Evolutionary conservation across 92 coral and sea anemone genomes (phyloP), one percentile per base, ranked within the genome.

Genomic region (Zoanthus solanderi): DNA sequence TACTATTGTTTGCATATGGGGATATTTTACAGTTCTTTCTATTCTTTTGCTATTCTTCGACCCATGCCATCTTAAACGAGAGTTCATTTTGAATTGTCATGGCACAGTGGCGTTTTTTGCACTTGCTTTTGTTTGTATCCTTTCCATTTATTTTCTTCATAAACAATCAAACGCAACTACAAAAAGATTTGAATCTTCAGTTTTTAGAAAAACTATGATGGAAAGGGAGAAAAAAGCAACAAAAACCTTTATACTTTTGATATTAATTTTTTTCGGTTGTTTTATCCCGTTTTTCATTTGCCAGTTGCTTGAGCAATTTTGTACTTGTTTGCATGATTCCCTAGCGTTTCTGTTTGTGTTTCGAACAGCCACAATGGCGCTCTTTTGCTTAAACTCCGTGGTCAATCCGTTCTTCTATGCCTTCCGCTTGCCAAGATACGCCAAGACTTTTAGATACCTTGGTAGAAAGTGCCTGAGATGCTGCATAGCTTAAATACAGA

Each of bases 151-250:
- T 9, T 78, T 78, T 30, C 83, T 78, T 31, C 83, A 57, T 11
- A 78, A 57, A 54, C 71, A 56, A 23, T 54, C 83, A 6, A 31
- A 9, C 1, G 69, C 68, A 13, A 54, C 56, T 67, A 56, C 54
- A 30, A 30, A 54, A 7, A 23, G 44, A 2, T 16, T 68, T 23
- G 47, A 23, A 4, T 32, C 48, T 1, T 78, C 83, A 12, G 18
- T 9, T 13, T 31, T 23, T 0, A 67, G 31, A 23, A 54, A 68
- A 78, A 78, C 10, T 78, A 23, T 15, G 31, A 9, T 78, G 6
- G 68, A 30, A 56, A 78, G 83, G 56, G 83, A 78, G 69, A 78
- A 15, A 78, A 78, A 56, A 34, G 83, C 56, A n/a, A 56, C 83
- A 13, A 56, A 68, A 78, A 68, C 68, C 9, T 48, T 57, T 78